Evolutionary conservation across 2,797 vertebrate genomes (phyloP).

Genomic region (Sylvia borin): DNA sequence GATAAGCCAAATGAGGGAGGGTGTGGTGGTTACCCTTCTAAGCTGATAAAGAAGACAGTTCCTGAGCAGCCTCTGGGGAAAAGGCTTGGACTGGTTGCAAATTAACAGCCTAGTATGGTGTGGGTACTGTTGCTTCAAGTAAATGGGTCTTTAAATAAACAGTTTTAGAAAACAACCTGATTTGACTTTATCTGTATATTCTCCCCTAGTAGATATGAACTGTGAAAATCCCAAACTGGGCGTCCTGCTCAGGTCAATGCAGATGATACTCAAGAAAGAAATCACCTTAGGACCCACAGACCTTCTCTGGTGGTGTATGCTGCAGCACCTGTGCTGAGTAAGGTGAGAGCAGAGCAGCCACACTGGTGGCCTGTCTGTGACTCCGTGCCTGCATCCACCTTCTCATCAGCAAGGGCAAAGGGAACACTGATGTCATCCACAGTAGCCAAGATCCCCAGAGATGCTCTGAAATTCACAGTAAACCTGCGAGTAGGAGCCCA

Average conservation of each 20-base stretch:
- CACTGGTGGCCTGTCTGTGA: fast-evolving
- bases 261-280: background rate
- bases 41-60: background rate
- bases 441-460: background rate
- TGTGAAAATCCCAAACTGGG: background rate
- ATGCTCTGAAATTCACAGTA: background rate
- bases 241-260: background rate
- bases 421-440: background rate
- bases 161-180: background rate
- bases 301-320: background rate
- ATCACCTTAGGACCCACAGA: background rate
- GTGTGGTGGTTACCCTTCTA: background rate
- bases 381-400: background rate
- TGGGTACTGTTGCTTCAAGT: background rate
- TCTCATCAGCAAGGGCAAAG: background rate
- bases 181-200: background rate
- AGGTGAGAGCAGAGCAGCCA: background rate
- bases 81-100: background rate
- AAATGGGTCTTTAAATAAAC: background rate
- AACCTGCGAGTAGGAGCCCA: background rate
- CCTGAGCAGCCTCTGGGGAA: background rate
- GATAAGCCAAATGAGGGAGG: background rate
- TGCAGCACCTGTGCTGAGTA: background rate
- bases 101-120: background rate
- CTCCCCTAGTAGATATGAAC: background rate